Conservation (phyloP, 2,113 vertebrate genomes). For the Hemiscyllium ocellatum region DNA sequence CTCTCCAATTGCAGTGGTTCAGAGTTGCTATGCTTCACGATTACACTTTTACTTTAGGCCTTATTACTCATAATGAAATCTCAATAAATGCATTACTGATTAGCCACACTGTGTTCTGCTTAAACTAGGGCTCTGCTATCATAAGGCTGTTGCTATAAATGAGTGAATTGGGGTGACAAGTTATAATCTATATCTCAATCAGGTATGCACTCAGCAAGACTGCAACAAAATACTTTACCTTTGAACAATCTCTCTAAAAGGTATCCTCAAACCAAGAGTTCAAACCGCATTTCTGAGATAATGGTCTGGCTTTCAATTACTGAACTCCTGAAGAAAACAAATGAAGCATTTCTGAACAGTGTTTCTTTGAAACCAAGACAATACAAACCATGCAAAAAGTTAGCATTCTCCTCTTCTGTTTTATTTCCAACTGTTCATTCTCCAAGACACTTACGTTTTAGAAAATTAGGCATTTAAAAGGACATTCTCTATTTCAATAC, state of each 20-base stretch:
- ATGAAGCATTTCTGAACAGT: constrained; percentile 24
- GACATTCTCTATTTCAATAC: constrained; percentile 20
- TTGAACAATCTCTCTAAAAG: not conserved
- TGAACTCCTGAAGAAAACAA: constrained; percentile 27
- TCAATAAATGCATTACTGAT: constrained; percentile 9
- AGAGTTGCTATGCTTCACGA: not conserved
- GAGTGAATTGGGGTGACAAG: not conserved
- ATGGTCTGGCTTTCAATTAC: constrained; percentile 16
- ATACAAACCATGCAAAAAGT: not conserved
- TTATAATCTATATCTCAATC: not conserved
- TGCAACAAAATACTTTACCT: not conserved
- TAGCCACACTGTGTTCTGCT: not conserved
- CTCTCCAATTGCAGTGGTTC: not conserved
- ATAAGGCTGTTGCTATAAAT: not conserved
- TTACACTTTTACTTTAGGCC: not conserved
- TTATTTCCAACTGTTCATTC: not conserved
- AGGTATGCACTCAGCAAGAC: not conserved
- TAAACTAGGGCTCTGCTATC: not conserved
- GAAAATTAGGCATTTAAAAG: constrained; percentile 29
- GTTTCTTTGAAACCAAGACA: not conserved
- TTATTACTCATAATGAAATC: not conserved
- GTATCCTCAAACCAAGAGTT: not conserved
- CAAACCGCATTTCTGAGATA: not conserved
- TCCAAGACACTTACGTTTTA: not conserved
- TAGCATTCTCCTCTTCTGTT: not conserved